A percentile compares a stretch with the other conserved stretches of the same genome.
phyloP scores from a whole-genome alignment of 2,113 vertebrate genomes.

The Labrus mixtus region DNA sequence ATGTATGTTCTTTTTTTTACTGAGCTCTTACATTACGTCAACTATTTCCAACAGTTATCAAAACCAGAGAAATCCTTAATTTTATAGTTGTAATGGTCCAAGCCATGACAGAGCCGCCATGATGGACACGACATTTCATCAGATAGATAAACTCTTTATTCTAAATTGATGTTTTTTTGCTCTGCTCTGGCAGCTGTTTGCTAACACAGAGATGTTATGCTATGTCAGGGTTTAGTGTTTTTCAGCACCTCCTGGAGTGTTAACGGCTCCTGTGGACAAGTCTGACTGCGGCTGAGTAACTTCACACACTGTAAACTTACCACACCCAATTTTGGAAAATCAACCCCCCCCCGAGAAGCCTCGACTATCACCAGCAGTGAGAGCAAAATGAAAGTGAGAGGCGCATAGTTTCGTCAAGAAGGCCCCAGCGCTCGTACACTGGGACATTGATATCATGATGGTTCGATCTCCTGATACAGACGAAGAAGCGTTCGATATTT shows the following conservation, averaged over 20 bases:
- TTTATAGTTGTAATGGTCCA: too few relatives aligned
- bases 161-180: too few relatives aligned
- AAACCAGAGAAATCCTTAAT: too few relatives aligned
- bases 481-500: constrained; percentile 12
- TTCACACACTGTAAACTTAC: not conserved
- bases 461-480: constrained; percentile 19
- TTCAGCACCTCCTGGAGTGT: too few relatives aligned
- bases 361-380: not conserved
- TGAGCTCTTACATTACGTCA: too few relatives aligned
- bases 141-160: too few relatives aligned
- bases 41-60: too few relatives aligned
- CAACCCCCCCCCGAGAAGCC: not conserved
- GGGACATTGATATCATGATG: constrained; percentile 17
- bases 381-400: not conserved
- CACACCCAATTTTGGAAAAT: not conserved
- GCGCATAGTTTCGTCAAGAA: not conserved
- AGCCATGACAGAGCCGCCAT: too few relatives aligned
- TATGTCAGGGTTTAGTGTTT: not conserved
- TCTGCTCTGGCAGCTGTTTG: not conserved
- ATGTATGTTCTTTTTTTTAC: too few relatives aligned
- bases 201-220: too few relatives aligned
- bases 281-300: not conserved
- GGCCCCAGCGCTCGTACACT: not conserved
- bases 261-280: not conserved
- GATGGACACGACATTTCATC: too few relatives aligned